phyloP scores from a whole-genome alignment of 1,140 invertebrate species.

The Coboldia fuscipes region DNA sequence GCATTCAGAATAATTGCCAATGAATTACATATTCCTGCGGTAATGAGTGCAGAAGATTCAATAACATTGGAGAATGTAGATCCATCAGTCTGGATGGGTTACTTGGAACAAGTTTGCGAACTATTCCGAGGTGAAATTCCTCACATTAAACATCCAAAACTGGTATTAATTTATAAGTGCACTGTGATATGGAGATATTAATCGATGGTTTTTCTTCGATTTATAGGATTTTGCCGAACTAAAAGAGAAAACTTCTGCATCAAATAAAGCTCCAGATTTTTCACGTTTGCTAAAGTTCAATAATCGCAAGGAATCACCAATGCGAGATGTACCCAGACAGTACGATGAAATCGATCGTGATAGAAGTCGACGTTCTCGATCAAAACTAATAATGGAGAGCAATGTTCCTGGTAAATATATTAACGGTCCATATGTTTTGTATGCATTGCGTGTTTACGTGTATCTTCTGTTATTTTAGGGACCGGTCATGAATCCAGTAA shows the following conservation, averaged over 20 bases:
- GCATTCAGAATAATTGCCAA: conserved; percentile 63
- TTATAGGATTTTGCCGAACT: conserved; percentile 18
- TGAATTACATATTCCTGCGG: conserved; percentile 47
- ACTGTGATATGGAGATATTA: conserved; percentile 14
- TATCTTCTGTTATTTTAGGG: neutral
- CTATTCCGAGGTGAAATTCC: conserved; percentile 64
- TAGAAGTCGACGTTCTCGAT: neutral
- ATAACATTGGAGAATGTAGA: conserved; percentile 45
- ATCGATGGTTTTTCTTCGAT: conserved; percentile 11
- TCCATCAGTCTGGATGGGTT: conserved; percentile 54
- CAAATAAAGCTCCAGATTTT: conserved; percentile 16
- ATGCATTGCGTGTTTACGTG: neutral
- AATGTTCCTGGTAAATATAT: neutral
- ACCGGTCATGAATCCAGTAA: conserved; percentile 7
- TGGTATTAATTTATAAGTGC: conserved; percentile 27
- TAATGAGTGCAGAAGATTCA: conserved; percentile 67
- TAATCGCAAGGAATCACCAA: conserved; percentile 13
- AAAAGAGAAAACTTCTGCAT: conserved; percentile 17
- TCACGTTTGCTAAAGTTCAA: conserved; percentile 14
- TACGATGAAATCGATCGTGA: neutral
- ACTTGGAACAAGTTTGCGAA: conserved; percentile 73
- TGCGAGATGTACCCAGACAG: conserved; percentile 6
- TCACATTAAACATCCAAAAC: conserved; percentile 52
- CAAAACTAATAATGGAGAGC: neutral
- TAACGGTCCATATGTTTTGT: neutral